These are phyloP conservation scores for Tuta absoluta DNA, from an alignment of 2,888 invertebrate genomes.

Conservation along the genomic window DNA sequence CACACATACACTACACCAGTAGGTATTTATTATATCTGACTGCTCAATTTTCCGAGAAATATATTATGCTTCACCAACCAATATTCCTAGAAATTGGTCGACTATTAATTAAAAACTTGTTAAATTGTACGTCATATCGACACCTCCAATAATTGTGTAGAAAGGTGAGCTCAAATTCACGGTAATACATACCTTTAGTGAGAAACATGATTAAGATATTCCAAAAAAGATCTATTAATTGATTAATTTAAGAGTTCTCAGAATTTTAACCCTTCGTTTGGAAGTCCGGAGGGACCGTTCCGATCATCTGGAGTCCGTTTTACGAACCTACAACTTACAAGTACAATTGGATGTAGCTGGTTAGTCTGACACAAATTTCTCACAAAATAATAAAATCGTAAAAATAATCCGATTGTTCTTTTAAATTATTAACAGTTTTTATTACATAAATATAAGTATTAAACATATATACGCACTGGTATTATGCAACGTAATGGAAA, in stretches of 20 bases:
- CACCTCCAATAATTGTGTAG: constrained; percentile 10
- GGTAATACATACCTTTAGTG: not conserved
- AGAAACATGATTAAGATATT: not conserved
- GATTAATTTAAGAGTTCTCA: not conserved
- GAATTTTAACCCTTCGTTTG: not conserved
- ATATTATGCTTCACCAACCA: not conserved
- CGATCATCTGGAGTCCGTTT: not conserved
- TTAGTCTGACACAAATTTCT: too few relatives aligned
- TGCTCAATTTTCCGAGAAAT: not conserved
- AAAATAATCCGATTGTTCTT: too few relatives aligned
- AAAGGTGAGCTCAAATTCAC: constrained; percentile 16
- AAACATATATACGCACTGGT: too few relatives aligned
- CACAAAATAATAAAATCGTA: too few relatives aligned
- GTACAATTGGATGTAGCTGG: too few relatives aligned
- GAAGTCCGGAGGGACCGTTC: not conserved
- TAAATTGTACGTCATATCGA: constrained; percentile 12
- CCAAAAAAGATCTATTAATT: constrained; percentile 1
- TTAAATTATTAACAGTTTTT: too few relatives aligned
- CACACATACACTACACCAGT: not conserved
- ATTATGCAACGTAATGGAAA: too few relatives aligned
- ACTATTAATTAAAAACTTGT: constrained; percentile 13
- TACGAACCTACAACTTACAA: too few relatives aligned
- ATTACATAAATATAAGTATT: too few relatives aligned
- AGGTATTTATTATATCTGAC: not conserved
- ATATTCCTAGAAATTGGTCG: constrained; percentile 3